These are phyloP conservation scores for Leptarthrus brevirostris DNA, from an alignment of 2,888 invertebrate species.

Conservation along the genomic window DNA sequence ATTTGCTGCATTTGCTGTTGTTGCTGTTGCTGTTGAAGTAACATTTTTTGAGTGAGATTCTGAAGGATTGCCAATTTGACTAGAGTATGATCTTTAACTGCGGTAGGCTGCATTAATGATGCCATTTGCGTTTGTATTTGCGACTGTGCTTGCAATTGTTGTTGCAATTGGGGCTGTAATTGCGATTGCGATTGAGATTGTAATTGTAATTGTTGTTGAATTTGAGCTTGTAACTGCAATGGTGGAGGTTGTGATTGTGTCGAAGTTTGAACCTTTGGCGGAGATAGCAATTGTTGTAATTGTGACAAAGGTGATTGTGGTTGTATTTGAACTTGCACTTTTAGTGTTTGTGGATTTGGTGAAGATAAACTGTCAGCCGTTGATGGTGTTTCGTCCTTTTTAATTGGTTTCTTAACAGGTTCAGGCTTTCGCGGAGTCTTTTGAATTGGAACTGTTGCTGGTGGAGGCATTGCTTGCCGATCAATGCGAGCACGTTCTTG, in stretches of 20 bases:
- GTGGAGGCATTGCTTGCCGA: background rate
- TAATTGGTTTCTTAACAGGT: background rate
- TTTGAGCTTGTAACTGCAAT: background rate
- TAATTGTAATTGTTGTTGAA: background rate
- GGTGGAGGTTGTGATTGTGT: background rate
- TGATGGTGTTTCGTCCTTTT: background rate
- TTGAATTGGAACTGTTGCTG: conserved; percentile 7
- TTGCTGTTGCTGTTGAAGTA: conserved; percentile 8
- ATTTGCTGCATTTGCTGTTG: background rate
- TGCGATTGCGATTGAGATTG: background rate
- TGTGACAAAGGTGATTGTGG: background rate
- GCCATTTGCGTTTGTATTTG: background rate
- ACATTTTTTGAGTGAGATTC: conserved; percentile 17
- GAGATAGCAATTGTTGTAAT: background rate
- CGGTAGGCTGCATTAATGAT: background rate
- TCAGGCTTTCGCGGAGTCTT: background rate
- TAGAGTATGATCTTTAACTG: conserved; percentile 6
- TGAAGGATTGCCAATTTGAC: conserved; percentile 20
- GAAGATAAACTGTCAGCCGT: background rate
- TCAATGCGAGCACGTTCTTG: background rate
- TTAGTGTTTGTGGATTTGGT: background rate
- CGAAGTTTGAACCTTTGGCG: no score
- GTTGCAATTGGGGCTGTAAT: background rate
- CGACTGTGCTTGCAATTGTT: background rate
- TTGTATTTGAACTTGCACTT: background rate